Conservation (phyloP, 2,888 invertebrate species). For the Acleris laterana region DNA sequence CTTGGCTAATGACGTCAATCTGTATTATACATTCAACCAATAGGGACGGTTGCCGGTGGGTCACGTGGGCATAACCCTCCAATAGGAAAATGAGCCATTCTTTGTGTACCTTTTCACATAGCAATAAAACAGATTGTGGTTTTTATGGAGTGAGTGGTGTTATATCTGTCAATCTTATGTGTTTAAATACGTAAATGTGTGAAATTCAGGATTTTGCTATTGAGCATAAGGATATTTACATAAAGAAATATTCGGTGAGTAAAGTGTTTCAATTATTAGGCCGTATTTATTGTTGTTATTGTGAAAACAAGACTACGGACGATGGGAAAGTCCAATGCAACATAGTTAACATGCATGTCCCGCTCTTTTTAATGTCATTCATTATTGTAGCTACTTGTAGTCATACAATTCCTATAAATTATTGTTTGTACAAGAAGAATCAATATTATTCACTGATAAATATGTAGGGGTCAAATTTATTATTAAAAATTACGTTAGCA, state of each 20-base stretch:
- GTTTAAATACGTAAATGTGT: constrained; percentile 85
- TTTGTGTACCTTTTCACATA: constrained; percentile 83
- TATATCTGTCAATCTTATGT: constrained; percentile 81
- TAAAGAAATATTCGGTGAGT: constrained; percentile 89
- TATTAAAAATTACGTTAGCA: constrained; percentile 26
- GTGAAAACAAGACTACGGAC: constrained; percentile 62
- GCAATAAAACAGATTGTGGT: constrained; percentile 82
- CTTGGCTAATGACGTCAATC: constrained; percentile 62
- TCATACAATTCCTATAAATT: constrained; percentile 12
- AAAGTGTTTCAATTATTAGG: constrained; percentile 40
- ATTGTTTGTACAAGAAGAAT: constrained; percentile 2
- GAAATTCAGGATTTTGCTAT: constrained; percentile 88
- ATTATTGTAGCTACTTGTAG: constrained; percentile 38
- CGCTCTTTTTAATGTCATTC: constrained; percentile 82
- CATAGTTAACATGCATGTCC: constrained; percentile 69
- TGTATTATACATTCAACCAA: constrained; percentile 63
- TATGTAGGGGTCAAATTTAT: background rate
- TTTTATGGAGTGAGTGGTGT: constrained; percentile 82
- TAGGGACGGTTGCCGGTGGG: constrained; percentile 54
- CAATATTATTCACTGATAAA: background rate
- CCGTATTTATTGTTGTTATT: constrained; percentile 46
- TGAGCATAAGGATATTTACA: constrained; percentile 87
- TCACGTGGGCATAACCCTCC: constrained; percentile 82
- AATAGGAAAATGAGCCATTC: constrained; percentile 80
- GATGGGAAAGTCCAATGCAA: constrained; percentile 73